Evolutionary conservation across 2,888 invertebrate genomes (phyloP).

Genomic region (Sesamia inferens): DNA sequence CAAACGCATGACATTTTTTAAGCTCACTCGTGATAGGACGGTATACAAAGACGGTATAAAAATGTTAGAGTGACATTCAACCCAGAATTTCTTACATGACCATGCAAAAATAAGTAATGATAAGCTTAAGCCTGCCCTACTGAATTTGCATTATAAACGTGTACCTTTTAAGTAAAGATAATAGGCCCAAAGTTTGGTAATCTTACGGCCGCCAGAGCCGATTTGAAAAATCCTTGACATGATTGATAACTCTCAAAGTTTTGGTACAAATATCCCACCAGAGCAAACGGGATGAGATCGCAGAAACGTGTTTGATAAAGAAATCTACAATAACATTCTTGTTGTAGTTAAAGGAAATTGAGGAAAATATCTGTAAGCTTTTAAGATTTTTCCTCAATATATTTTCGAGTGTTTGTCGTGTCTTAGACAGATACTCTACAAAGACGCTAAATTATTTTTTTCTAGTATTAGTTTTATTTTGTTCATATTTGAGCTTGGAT

Average conservation of each 20-base stretch:
- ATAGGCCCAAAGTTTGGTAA: conserved; percentile 61
- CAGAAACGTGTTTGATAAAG: conserved; percentile 48
- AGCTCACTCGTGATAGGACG: not conserved
- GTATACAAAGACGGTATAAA: not conserved
- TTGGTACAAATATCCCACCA: conserved; percentile 46
- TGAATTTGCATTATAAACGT: conserved; percentile 57
- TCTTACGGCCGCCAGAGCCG: conserved; percentile 50
- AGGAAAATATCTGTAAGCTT: conserved; percentile 13
- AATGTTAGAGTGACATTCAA: not conserved
- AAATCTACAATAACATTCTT: conserved; percentile 41
- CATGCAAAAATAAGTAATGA: conserved; percentile 21
- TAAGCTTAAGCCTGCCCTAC: conserved; percentile 18
- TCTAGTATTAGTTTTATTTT: not conserved
- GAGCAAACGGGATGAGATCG: conserved; percentile 49
- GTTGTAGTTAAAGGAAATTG: conserved; percentile 20
- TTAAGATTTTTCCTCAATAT: not conserved
- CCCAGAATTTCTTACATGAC: conserved; percentile 2
- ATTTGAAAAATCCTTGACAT: conserved; percentile 63
- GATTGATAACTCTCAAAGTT: conserved; percentile 63
- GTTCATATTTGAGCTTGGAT: not conserved
- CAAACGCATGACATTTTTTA: not conserved
- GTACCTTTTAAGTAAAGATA: conserved; percentile 51
- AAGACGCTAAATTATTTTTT: not conserved
- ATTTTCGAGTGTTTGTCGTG: conserved; percentile 12
- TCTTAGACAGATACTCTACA: not conserved